Conservation (phyloP, 2,888 invertebrate genomes). For the Lepidochrysops patricia region DNA sequence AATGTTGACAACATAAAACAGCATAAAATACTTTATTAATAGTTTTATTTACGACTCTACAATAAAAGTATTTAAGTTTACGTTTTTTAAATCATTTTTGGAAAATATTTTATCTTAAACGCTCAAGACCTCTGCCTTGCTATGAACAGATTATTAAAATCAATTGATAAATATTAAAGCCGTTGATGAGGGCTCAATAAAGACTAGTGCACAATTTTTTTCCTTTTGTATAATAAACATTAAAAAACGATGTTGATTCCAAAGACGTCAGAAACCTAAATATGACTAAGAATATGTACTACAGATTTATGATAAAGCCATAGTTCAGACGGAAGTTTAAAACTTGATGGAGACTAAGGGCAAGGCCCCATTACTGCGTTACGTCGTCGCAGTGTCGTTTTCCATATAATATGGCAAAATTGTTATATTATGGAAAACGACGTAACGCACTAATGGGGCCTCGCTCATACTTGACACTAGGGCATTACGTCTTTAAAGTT, state of each 20-base stretch:
- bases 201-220: slow-evolving; percentile 25
- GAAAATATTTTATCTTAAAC: not conserved
- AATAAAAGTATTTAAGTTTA: no score
- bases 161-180: not conserved
- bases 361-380: no score
- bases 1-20: not conserved
- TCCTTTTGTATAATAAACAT: slow-evolving; percentile 8
- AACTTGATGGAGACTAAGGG: slow-evolving; percentile 21
- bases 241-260: slow-evolving; percentile 18
- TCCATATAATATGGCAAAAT: no score
- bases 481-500: slow-evolving; percentile 14
- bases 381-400: no score
- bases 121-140: not conserved
- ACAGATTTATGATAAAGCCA: slow-evolving; percentile 25
- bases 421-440: no score
- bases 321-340: slow-evolving; percentile 24
- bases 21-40: no score
- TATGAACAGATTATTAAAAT: not conserved
- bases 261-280: slow-evolving; percentile 19
- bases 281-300: slow-evolving; percentile 20
- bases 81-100: no score
- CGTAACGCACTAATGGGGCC: no score
- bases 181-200: slow-evolving; percentile 13
- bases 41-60: no score
- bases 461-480: slow-evolving; percentile 16